Percentiles rank a stretch among this genome's conserved stretches.
Conservation (phyloP, 2,113 vertebrate genomes). For the Phocoena sinus region DNA sequence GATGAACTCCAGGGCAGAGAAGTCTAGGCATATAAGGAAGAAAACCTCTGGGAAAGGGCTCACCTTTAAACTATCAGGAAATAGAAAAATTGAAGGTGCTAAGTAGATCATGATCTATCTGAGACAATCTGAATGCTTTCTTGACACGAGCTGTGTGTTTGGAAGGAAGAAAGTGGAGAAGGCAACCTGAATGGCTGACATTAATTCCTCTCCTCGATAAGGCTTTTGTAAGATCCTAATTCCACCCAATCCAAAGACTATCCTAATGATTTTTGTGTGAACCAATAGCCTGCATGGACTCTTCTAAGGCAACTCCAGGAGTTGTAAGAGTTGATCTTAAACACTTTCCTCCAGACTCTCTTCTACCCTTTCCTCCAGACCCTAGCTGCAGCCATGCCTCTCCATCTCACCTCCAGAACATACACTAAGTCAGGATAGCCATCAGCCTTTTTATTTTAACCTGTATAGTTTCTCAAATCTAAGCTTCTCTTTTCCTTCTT, state of each 20-base stretch:
- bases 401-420: not conserved
- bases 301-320: not conserved
- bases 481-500: not conserved
- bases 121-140: not conserved
- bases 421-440: not conserved
- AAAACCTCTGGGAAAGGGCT: not conserved
- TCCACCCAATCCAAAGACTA: not conserved
- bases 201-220: not conserved
- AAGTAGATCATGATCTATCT: not conserved
- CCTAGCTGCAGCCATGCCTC: rapidly evolving
- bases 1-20: not conserved
- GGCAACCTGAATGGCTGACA: not conserved
- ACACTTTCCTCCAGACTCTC: not conserved
- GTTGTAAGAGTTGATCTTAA: not conserved
- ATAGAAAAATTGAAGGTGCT: not conserved
- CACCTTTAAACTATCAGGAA: not conserved
- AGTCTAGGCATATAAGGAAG: not conserved
- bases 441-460: not conserved
- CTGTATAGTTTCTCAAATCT: not conserved
- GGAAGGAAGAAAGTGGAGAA: not conserved
- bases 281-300: not conserved
- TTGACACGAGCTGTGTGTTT: not conserved
- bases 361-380: not conserved
- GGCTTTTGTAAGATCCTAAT: not conserved
- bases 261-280: not conserved